Conservation (phyloP, 2,113 vertebrate species). For the Jacana jacana region DNA sequence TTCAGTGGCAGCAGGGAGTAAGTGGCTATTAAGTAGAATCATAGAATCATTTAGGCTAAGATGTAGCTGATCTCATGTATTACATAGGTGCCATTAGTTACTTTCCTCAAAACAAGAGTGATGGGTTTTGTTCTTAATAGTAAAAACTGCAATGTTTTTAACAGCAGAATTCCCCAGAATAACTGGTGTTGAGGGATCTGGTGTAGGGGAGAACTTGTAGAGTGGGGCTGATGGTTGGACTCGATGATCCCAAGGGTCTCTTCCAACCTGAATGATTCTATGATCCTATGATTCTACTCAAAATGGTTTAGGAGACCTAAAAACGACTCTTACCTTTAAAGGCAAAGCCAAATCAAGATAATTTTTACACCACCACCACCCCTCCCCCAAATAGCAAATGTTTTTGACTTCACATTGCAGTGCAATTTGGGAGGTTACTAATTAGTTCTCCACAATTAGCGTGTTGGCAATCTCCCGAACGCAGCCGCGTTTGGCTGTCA, state of each 20-base stretch:
- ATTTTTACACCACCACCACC: not conserved
- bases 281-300: no score
- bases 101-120: not conserved
- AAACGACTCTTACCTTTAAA: not conserved
- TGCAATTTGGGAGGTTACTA: not conserved
- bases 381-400: not conserved
- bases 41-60: not conserved
- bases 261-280: no score
- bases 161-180: not conserved
- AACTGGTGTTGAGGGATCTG: no score
- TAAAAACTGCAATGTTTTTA: not conserved
- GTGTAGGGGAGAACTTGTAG: no score
- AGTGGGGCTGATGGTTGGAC: no score
- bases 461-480: not conserved
- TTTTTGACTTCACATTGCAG: not conserved
- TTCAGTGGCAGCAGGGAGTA: not conserved
- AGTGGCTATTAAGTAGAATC: not conserved
- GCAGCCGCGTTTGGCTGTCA: not conserved
- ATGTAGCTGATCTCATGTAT: not conserved
- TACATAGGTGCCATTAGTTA: not conserved
- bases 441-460: not conserved
- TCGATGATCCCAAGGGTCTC: no score
- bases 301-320: not conserved
- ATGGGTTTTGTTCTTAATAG: not conserved
- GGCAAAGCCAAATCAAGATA: not conserved